Evolutionary conservation across 1,140 invertebrate genomes (phyloP).

Genomic region (Ips nitidus): DNA sequence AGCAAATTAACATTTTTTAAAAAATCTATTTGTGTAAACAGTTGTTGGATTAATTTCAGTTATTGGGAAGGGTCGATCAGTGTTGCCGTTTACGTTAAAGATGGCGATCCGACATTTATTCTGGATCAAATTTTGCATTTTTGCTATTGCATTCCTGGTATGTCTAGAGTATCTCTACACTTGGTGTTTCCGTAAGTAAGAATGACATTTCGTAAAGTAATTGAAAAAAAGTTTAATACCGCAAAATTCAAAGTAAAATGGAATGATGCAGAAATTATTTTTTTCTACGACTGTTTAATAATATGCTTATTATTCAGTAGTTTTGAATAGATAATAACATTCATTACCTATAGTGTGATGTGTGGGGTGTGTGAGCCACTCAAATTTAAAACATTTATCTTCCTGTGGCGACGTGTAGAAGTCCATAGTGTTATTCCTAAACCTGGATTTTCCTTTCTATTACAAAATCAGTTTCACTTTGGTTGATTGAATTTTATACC

Average conservation of each 20-base stretch:
- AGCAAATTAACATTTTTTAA: background rate
- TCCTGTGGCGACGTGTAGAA: no score
- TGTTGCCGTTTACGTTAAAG: slow-evolving; percentile 70
- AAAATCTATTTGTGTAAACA: background rate
- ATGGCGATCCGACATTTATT: slow-evolving; percentile 64
- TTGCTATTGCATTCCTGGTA: slow-evolving; percentile 64
- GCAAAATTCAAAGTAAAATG: background rate
- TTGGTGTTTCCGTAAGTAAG: slow-evolving; percentile 57
- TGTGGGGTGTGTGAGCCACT: no score
- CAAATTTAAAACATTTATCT: no score
- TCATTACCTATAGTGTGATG: no score
- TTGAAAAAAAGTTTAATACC: slow-evolving; percentile 13
- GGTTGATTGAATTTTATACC: no score
- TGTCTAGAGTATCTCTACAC: slow-evolving; percentile 72
- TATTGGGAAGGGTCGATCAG: slow-evolving; percentile 75
- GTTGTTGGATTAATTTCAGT: slow-evolving; percentile 42
- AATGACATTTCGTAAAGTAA: slow-evolving; percentile 30
- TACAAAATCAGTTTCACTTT: no score
- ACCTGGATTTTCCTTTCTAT: no score
- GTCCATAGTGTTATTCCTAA: no score
- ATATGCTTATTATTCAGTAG: no score
- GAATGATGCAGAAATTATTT: background rate
- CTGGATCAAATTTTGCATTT: slow-evolving; percentile 63
- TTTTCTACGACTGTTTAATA: background rate
- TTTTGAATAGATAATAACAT: background rate